Conservation (phyloP, 2,888 invertebrate species). For the Sussaba pulchella region DNA sequence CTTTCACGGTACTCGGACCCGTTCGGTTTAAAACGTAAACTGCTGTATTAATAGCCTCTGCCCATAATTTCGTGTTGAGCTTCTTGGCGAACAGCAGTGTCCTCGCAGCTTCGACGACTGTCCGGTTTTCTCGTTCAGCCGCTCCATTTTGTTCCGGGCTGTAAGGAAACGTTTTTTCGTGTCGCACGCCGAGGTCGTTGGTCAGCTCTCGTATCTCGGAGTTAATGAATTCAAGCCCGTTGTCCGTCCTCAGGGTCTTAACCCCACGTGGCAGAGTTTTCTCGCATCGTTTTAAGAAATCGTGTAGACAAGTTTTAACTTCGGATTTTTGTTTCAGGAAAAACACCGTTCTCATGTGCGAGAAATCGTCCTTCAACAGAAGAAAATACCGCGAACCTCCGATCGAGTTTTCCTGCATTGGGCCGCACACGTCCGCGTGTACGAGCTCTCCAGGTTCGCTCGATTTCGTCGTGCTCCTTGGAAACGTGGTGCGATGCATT, state of each 20-base stretch:
- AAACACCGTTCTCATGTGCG: constrained; percentile 2
- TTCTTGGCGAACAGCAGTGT: constrained; percentile 47
- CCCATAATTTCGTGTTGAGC: constrained; percentile 71
- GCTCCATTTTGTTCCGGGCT: constrained; percentile 66
- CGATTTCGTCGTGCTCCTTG: constrained; percentile 38
- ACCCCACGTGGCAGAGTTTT: constrained; percentile 33
- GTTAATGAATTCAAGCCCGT: constrained; percentile 53
- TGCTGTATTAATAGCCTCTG: constrained; percentile 68
- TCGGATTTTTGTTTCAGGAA: constrained; percentile 59
- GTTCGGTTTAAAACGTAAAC: constrained; percentile 32
- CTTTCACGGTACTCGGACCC: constrained; percentile 32
- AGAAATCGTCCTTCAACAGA: constrained; percentile 62
- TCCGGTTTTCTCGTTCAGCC: constrained; percentile 64
- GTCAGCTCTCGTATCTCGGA: constrained; percentile 30
- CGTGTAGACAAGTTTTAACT: constrained; percentile 23
- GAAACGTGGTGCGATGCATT: constrained; percentile 45
- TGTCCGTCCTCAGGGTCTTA: constrained; percentile 37
- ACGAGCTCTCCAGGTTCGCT: constrained; percentile 55
- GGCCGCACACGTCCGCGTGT: constrained; percentile 63
- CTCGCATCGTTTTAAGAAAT: constrained; percentile 41
- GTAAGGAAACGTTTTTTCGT: constrained; percentile 59
- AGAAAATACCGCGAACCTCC: constrained; percentile 57
- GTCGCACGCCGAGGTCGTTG: constrained; percentile 31
- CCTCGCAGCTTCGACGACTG: constrained; percentile 61
- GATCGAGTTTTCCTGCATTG: constrained; percentile 58